Conservation (phyloP, 1,140 invertebrate species). For the Eufriesea mexicana region DNA sequence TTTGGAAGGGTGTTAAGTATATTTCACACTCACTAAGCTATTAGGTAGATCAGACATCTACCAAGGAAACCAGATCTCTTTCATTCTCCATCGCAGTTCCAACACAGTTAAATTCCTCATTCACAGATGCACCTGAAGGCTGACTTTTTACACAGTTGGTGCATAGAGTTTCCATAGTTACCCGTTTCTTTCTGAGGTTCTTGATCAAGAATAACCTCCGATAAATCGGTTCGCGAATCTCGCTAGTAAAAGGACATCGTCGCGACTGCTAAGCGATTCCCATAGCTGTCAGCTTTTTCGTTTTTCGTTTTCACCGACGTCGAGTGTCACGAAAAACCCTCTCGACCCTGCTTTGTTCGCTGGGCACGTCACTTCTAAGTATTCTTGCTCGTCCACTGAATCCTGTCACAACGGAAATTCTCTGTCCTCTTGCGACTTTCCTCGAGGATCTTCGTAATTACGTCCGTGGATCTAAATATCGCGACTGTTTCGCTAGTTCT, state of each 20-base stretch:
- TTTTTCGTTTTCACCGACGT: neutral
- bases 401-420: neutral
- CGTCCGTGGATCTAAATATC: no score
- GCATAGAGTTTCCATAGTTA: neutral
- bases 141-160: no score
- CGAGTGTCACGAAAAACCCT: neutral
- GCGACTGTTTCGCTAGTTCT: no score
- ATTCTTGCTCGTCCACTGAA: neutral
- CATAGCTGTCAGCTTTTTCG: neutral
- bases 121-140: no score
- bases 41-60: no score
- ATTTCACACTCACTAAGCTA: no score
- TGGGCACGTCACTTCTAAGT: constrained; percentile 12
- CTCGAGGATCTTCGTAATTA: neutral
- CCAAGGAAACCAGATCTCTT: no score
- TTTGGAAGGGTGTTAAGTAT: no score
- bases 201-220: constrained; percentile 5
- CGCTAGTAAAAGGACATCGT: constrained; percentile 19
- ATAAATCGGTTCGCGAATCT: constrained; percentile 51
- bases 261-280: constrained; percentile 5
- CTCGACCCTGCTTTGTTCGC: neutral
- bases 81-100: no score
- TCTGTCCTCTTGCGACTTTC: neutral
- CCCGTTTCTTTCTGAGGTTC: neutral
- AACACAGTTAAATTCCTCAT: no score